Conservation (phyloP, 2,888 invertebrate species). For the Thecophora atra region DNA sequence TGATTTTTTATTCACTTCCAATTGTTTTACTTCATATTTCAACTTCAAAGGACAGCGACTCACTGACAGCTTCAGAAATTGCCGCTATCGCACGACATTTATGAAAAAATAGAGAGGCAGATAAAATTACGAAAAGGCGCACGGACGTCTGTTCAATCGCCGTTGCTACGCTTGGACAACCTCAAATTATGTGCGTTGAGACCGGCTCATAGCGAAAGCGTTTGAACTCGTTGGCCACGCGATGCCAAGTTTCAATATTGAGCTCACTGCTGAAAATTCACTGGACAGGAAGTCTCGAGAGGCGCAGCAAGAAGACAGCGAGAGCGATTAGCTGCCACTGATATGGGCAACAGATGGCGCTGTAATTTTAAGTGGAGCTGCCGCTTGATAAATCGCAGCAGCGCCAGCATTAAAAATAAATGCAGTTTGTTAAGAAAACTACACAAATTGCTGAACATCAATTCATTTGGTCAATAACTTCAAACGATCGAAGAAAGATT, state of each 20-base stretch:
- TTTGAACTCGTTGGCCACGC: conserved; percentile 1
- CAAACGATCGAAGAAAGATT: conserved; percentile 14
- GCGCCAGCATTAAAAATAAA: conserved; percentile 11
- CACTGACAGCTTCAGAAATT: neutral
- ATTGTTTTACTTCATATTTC: too few species aligned
- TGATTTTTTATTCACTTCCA: neutral
- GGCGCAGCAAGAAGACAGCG: neutral
- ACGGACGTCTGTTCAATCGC: neutral
- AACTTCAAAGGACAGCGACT: neutral
- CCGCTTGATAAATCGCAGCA: conserved; percentile 20
- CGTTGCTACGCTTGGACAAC: neutral
- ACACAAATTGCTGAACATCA: neutral
- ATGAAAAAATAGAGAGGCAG: neutral
- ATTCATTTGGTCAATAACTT: conserved; percentile 31
- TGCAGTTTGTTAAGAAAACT: conserved; percentile 12
- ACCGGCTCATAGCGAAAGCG: conserved; percentile 19
- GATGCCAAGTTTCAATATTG: neutral
- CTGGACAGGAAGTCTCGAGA: conserved; percentile 14
- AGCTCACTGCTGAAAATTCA: conserved; percentile 12
- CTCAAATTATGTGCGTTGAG: neutral
- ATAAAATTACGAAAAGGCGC: neutral
- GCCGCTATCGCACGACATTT: neutral
- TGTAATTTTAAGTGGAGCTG: conserved; percentile 15
- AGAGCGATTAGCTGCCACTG: conserved; percentile 12
- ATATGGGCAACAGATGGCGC: conserved; percentile 26